phyloP scores from a whole-genome alignment of 2,113 vertebrate species.

The Synodontis membranacea region DNA sequence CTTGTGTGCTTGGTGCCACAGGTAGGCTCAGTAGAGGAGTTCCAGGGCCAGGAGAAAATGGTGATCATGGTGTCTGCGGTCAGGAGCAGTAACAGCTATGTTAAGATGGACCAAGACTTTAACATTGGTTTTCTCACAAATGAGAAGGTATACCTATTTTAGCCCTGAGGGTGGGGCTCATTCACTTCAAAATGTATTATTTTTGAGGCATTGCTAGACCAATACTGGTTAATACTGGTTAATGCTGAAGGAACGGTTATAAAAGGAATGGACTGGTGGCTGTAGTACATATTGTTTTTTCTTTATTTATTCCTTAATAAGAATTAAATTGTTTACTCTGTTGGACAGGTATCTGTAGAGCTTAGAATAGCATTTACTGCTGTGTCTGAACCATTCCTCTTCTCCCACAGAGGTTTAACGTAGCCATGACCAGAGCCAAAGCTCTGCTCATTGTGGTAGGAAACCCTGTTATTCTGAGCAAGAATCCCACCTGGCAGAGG shows the following conservation, averaged over 20 bases:
- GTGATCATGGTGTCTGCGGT: conserved; percentile 89
- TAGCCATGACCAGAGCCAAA: conserved; percentile 90
- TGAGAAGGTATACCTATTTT: conserved; percentile 77
- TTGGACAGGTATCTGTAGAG: not conserved
- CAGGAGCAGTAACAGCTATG: conserved; percentile 79
- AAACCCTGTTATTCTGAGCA: conserved; percentile 82
- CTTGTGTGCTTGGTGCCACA: conserved; percentile 53
- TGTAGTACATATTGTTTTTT: not conserved
- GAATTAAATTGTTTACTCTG: not conserved
- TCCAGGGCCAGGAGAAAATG: conserved; percentile 89
- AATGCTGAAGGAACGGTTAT: not conserved
- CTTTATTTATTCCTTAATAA: not conserved
- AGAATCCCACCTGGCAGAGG: conserved; percentile 82
- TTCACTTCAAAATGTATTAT: not conserved
- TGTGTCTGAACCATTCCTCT: conserved; percentile 2
- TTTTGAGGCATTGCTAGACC: not conserved
- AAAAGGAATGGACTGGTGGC: not conserved
- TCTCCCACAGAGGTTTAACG: conserved; percentile 83
- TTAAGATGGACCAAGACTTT: conserved; percentile 81
- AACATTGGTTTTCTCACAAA: conserved; percentile 89
- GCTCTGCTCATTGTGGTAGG: conserved; percentile 88
- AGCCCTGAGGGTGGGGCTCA: too few species aligned
- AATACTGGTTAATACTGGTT: not conserved
- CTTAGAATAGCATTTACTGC: not conserved
- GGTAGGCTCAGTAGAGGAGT: conserved; percentile 94